A percentile compares a stretch with the other conserved stretches of the same genome.
phyloP scores from a whole-genome alignment of 1,140 invertebrate species.

The Drosophila parvula region DNA sequence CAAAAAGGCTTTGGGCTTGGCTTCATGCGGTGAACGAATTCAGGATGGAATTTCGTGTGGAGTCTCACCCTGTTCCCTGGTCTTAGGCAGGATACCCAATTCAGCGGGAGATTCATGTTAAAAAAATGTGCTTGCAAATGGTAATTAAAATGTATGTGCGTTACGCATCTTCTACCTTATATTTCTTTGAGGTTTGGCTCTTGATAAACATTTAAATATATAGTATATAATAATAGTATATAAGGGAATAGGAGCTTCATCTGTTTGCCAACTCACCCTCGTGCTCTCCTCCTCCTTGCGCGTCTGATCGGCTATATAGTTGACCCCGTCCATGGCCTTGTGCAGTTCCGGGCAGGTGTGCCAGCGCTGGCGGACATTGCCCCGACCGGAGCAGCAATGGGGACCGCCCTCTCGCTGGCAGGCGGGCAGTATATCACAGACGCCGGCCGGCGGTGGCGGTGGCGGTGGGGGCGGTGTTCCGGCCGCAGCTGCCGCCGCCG shows the following conservation, averaged over 20 bases:
- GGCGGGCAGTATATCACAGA: slow-evolving; percentile 76
- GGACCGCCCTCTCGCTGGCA: slow-evolving; percentile 78
- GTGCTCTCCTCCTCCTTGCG: slow-evolving; percentile 96
- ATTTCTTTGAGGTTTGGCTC: too few species aligned
- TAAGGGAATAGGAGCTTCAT: too few species aligned
- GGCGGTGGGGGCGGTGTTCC: slow-evolving; percentile 46
- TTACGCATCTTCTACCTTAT: neutral
- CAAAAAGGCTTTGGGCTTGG: slow-evolving; percentile 25
- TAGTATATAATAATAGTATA: too few species aligned
- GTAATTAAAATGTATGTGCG: neutral
- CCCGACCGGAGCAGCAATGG: slow-evolving; percentile 72
- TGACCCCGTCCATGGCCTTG: slow-evolving; percentile 95
- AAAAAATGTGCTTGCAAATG: too few species aligned
- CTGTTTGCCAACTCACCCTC: slow-evolving; percentile 86
- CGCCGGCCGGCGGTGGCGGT: slow-evolving; percentile 54
- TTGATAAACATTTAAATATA: too few species aligned
- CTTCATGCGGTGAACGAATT: neutral
- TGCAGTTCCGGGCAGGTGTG: slow-evolving; percentile 95
- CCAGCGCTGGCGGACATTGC: slow-evolving; percentile 88
- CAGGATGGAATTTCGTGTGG: neutral
- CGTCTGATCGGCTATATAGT: slow-evolving; percentile 96
- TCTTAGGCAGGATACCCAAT: too few species aligned
- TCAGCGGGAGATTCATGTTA: too few species aligned
- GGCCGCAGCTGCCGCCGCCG: slow-evolving; percentile 35
- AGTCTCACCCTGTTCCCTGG: too few species aligned